Conservation (phyloP, 64 coral and sea anemone species). For the Acropora tenuis region DNA sequence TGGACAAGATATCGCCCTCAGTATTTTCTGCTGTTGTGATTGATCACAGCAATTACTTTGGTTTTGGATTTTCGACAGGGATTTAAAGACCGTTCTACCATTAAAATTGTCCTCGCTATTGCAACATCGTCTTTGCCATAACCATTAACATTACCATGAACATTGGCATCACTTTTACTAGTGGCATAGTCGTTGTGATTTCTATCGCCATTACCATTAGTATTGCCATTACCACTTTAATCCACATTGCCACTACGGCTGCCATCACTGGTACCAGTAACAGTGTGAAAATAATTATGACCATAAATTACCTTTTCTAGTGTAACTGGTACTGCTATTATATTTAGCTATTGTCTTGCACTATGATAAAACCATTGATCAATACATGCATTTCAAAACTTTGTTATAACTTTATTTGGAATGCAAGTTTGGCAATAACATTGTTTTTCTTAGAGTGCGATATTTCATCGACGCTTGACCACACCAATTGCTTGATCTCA, state of each 20-base stretch:
- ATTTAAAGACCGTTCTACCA: background rate
- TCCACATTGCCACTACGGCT: background rate
- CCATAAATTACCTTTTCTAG: background rate
- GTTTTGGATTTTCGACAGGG: too few relatives aligned
- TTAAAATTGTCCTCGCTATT: background rate
- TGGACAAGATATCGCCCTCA: too few relatives aligned
- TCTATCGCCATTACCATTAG: background rate
- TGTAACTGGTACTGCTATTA: background rate
- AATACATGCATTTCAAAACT: background rate
- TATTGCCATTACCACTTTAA: background rate
- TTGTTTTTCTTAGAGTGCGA: background rate
- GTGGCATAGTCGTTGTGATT: background rate
- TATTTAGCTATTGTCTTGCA: slow-evolving; percentile 1
- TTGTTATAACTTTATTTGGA: background rate
- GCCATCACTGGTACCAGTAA: background rate
- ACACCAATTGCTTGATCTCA: background rate
- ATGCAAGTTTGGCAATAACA: background rate
- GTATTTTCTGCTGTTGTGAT: background rate
- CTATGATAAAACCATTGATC: background rate
- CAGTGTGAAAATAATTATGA: background rate
- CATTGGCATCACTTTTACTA: background rate
- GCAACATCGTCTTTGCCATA: background rate
- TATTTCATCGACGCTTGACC: background rate
- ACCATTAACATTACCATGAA: background rate
- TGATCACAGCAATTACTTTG: background rate